Evolutionary conservation across 2,888 invertebrate species (phyloP), one percentile per base, ranked within the genome.

Genomic region (Sesia bembeciformis): DNA sequence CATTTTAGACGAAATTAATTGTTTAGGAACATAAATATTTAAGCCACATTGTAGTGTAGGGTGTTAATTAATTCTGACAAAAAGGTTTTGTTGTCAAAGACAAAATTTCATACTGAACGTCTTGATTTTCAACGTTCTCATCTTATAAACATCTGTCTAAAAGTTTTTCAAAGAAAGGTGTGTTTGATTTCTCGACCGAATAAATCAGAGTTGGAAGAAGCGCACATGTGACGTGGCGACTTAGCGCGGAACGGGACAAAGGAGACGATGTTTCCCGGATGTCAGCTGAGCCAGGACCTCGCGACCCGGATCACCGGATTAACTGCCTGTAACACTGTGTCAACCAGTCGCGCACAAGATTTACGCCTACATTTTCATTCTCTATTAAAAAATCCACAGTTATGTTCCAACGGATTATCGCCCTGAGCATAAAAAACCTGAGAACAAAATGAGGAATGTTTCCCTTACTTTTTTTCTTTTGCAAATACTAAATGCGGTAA

Each of bases 241-340:
- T 75, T 72, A 74, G 71, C 65, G 70, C 68, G 64, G 69, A 72
- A 52, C 72, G 74, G 66, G 66, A 66, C 70, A 75, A 76, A 74
- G 72, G 75, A 68, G 72, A 66, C 70, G 68, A 66, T 70, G 67
- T 69, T 68, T 8, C 65, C 67, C 75, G 72, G 68, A 66, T 69
- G 82, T 77, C 76, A 76, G 76, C 70, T 72, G 73, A 75, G 68
- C 75, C 74, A 67, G 64, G 68, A 67, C 72, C 72, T 74, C 71
- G 70, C 73, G 75, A 82, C 83, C 82, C 82, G 74, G 75, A 78
- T 84, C 84, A 81, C 68, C 70, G 80, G 84, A 84, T 84, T 84
- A 84, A 83, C 83, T 81, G 83, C 78, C 81, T 82, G 84, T 81
- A 83, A 83, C 84, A 80, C 73, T 75, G 70, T 81, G 82, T 83